phyloP scores from a whole-genome alignment of 2,797 vertebrate genomes.

The Gallinago stenura region DNA sequence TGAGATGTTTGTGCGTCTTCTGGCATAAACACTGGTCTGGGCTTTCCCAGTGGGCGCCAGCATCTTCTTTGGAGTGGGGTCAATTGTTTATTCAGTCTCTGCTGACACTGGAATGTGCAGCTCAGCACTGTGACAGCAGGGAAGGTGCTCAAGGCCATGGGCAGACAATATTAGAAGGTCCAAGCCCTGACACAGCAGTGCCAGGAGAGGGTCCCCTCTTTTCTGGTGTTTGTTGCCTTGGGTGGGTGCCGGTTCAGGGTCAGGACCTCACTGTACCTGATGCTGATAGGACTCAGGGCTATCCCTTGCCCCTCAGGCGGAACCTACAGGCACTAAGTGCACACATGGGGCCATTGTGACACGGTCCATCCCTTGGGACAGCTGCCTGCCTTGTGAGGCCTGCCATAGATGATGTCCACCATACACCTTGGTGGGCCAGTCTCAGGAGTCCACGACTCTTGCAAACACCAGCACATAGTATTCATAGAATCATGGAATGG shows the following conservation, averaged over 20 bases:
- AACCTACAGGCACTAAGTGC: background rate
- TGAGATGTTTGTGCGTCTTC: background rate
- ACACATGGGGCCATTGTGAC: fast-evolving
- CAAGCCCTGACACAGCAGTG: background rate
- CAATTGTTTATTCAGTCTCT: background rate
- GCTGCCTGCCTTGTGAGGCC: background rate
- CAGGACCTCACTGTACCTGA: background rate
- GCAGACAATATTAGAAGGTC: background rate
- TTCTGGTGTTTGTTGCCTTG: background rate
- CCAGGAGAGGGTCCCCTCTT: background rate
- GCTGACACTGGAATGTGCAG: background rate
- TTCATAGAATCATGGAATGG: background rate
- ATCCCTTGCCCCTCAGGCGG: background rate
- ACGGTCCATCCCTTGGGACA: background rate
- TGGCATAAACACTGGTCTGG: background rate
- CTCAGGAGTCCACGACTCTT: fast-evolving
- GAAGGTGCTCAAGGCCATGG: background rate
- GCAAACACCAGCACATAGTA: background rate
- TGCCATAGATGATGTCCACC: background rate
- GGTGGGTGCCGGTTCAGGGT: background rate
- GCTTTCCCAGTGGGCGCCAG: background rate
- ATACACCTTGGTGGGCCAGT: fast-evolving
- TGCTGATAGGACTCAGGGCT: background rate
- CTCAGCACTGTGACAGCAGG: fast-evolving
- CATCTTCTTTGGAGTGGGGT: background rate